These are phyloP conservation scores for Benitochromis conjunctus DNA, from an alignment of 2,113 vertebrate species.

Conservation along the genomic window DNA sequence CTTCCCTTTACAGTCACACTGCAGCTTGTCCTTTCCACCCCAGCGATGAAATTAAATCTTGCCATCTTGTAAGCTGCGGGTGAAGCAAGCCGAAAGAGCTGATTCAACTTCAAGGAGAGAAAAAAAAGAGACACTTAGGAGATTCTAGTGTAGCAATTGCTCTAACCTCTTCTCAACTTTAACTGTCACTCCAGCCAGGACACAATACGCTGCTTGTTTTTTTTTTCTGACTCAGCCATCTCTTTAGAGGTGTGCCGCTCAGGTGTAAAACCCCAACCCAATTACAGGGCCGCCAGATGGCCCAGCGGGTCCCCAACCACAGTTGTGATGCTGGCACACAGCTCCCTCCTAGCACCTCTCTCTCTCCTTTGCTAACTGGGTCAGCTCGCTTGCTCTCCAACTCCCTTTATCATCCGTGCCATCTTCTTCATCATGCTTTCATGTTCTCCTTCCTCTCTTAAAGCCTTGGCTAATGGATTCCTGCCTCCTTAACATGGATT, in stretches of 20 bases:
- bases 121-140: neutral
- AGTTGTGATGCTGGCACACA: slow-evolving; percentile 31
- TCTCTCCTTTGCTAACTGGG: slow-evolving; percentile 48
- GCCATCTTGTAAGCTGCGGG: neutral
- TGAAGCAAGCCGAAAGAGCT: neutral
- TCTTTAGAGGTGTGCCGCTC: slow-evolving; percentile 43
- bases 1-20: neutral
- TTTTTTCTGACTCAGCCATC: neutral
- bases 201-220: neutral
- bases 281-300: slow-evolving; percentile 75
- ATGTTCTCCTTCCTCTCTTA: neutral
- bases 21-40: neutral
- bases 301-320: slow-evolving; percentile 63
- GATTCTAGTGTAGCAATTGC: neutral
- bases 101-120: neutral
- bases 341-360: slow-evolving; percentile 36
- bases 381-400: slow-evolving; percentile 42
- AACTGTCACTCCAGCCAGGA: neutral
- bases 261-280: slow-evolving; percentile 75
- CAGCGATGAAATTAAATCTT: neutral
- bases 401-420: slow-evolving; percentile 4
- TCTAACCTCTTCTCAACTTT: neutral
- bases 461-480: neutral
- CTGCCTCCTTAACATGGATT: neutral
- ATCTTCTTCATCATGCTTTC: slow-evolving; percentile 31